Percentiles rank a stretch among this genome's conserved stretches.
These are phyloP conservation scores for Exocentrus adspersus DNA, from an alignment of 2,888 invertebrate species.

Conservation along the genomic window DNA sequence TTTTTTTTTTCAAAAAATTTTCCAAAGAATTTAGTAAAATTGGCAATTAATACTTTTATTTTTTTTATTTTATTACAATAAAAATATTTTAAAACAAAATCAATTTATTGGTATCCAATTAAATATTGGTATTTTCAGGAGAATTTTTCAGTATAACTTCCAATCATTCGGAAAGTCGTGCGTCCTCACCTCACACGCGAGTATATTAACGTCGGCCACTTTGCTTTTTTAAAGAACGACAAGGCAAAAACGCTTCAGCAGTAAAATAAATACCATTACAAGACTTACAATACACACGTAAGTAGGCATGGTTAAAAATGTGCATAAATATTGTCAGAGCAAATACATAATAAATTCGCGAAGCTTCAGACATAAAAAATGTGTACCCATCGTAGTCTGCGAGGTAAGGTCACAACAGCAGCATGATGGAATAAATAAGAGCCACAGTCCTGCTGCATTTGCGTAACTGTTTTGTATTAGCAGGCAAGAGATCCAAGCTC, in stretches of 20 bases:
- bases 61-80: no score
- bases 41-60: no score
- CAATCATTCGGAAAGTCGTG: slow-evolving; percentile 2
- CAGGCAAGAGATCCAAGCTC: no score
- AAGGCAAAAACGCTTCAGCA: not conserved
- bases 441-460: slow-evolving; percentile 21
- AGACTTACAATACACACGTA: slow-evolving; percentile 24
- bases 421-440: slow-evolving; percentile 28
- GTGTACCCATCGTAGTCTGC: slow-evolving; percentile 31
- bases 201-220: slow-evolving; percentile 4
- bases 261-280: slow-evolving; percentile 19
- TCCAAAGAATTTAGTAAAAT: no score
- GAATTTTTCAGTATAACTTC: not conserved
- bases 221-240: slow-evolving; percentile 1
- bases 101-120: no score
- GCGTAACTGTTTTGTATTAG: slow-evolving; percentile 29
- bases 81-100: no score
- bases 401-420: slow-evolving; percentile 38
- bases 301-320: slow-evolving; percentile 32
- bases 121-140: no score
- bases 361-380: slow-evolving; percentile 43
- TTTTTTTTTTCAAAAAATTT: no score
- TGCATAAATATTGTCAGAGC: slow-evolving; percentile 42
- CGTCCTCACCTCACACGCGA: not conserved
- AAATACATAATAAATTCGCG: slow-evolving; percentile 38